Conservation (phyloP, 2,113 vertebrate species). For the Hystrix cristata region DNA sequence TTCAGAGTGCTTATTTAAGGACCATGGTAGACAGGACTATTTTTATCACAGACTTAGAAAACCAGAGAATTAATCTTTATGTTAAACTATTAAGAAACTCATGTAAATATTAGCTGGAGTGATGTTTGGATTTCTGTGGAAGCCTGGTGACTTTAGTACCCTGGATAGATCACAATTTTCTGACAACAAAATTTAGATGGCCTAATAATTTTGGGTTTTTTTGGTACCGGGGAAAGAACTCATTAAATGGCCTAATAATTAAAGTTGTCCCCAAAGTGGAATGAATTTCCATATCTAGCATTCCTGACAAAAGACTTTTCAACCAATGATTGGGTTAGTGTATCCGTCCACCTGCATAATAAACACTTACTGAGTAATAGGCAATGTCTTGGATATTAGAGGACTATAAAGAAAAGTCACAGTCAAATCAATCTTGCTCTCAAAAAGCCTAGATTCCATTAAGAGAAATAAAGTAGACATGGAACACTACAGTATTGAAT, state of each 20-base stretch:
- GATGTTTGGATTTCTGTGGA: background rate
- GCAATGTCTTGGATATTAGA: background rate
- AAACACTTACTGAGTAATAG: background rate
- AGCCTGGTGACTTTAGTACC: background rate
- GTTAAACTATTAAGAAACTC: background rate
- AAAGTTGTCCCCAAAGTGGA: background rate
- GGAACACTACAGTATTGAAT: background rate
- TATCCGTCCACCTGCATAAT: background rate
- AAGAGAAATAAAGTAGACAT: background rate
- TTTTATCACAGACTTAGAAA: background rate
- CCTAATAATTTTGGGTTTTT: background rate
- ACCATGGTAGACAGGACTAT: background rate
- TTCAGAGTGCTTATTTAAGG: background rate
- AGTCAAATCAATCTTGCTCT: background rate
- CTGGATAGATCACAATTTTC: background rate
- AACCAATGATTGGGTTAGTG: background rate
- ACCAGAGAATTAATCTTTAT: background rate
- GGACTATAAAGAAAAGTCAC: background rate
- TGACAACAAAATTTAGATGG: background rate
- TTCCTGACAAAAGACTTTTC: background rate
- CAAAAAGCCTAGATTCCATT: background rate
- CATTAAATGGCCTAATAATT: background rate
- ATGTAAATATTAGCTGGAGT: background rate
- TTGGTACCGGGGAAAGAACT: too few relatives aligned
- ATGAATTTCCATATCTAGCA: background rate